phyloP scores from a whole-genome alignment of 2,888 invertebrate genomes.

The Chalcis sispes region DNA sequence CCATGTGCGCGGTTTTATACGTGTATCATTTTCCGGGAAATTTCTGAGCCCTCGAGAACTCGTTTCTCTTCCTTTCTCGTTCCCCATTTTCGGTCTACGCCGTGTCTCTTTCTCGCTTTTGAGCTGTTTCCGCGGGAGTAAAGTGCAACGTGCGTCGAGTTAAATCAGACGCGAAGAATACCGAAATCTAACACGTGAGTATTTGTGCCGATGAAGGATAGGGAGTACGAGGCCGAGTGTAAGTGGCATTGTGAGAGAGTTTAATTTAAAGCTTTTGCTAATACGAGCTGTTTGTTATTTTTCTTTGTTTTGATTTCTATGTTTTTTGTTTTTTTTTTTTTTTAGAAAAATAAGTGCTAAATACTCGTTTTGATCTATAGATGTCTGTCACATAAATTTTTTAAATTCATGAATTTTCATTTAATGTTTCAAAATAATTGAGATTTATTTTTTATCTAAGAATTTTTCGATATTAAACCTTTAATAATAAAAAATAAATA shows the following conservation, averaged over 20 bases:
- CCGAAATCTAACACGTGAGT: slow-evolving; percentile 34
- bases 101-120: slow-evolving; percentile 4
- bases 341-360: no score
- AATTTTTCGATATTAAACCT: no score
- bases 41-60: neutral
- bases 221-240: neutral
- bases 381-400: no score
- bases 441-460: no score
- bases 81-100: slow-evolving; percentile 5
- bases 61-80: neutral
- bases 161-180: slow-evolving; percentile 8
- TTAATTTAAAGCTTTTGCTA: slow-evolving; percentile 42
- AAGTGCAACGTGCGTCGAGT: slow-evolving; percentile 32
- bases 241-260: slow-evolving; percentile 23
- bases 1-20: neutral
- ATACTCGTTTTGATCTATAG: no score
- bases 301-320: neutral
- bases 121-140: neutral
- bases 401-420: no score
- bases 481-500: no score
- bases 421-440: no score
- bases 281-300: slow-evolving; percentile 14
- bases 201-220: slow-evolving; percentile 42
- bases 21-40: slow-evolving; percentile 38
- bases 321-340: neutral